Base-by-base conservation (phyloP, 2,888 invertebrate species). In the Ecliptopera silaceata region DNA sequence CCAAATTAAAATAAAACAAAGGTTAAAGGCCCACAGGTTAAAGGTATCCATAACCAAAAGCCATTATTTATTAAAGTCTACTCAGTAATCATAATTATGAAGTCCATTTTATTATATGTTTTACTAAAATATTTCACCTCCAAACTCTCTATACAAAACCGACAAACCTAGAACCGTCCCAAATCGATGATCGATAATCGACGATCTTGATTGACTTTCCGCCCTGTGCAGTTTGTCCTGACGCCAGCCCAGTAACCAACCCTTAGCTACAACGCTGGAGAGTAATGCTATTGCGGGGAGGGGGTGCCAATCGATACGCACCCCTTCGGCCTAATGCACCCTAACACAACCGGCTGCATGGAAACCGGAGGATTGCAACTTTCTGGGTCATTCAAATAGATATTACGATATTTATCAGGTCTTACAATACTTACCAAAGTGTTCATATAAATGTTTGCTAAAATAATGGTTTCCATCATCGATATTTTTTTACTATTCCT, bases 271-370 rank as follows among this genome's bases (percentile, higher is more conserved):
- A 29, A 5, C 34, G 22, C 50, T 79, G 78, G 80, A 80, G 79
- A 80, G 75, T 77, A 78, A 82, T 80, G 75, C 71, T 68, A 71
- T 75, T 75, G 77, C 71, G 64, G 75, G 64, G 70, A 66, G 71
- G 75, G 81, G 76, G 72, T 57, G 70, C 77, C 81, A 88, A 89
- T 90, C 89, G 88, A 90, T 90, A 88, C 79, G 74, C 88, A 82
- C 87, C 88, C 89, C 85, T 36, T 82, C 77, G 80, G 81, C 79
- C 85, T 83, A 85, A 83, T 86, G 85, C 86, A 87, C 87, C 86
- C 87, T 83, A 72, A 70, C 66, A 66, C 68, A 65, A 69, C 66
- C 61, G 63, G 66, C 66, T 68, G 65, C 69, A 74, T 65, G 67
- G 66, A 68, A 70, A 72, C 68, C 64, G 63, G 64, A 61, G 54